Evolutionary conservation across 2,113 vertebrate species (phyloP).

Genomic region (Equus przewalskii): DNA sequence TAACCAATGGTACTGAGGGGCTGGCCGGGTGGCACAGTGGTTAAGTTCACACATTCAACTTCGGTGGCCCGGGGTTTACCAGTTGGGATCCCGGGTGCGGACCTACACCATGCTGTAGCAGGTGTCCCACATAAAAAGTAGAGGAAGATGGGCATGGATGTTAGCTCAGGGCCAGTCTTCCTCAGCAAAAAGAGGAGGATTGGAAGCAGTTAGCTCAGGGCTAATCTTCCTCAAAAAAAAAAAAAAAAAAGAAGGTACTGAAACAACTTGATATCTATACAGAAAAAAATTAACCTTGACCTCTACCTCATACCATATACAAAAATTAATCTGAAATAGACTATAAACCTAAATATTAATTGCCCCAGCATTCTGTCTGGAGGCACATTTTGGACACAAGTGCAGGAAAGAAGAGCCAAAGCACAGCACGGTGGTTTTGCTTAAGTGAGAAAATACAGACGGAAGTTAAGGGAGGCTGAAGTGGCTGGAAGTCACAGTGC

Average conservation of each 20-base stretch:
- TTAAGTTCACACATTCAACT: no score
- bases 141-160: no score
- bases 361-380: not conserved
- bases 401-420: not conserved
- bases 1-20: not conserved
- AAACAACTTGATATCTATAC: slow-evolving; percentile 1
- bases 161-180: no score
- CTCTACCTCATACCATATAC: not conserved
- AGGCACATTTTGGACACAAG: not conserved
- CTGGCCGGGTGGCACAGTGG: no score
- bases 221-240: no score
- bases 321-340: slow-evolving; percentile 34
- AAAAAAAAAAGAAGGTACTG: not conserved
- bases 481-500: not conserved
- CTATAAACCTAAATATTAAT: not conserved
- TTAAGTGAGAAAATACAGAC: not conserved
- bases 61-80: no score
- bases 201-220: no score
- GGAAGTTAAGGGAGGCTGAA: not conserved
- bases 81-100: no score
- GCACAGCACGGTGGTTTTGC: not conserved
- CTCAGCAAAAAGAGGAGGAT: no score
- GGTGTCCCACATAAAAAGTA: no score
- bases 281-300: slow-evolving; percentile 1
- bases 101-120: no score